These are phyloP conservation scores for Coecobrya sp. DNA, from an alignment of 2,888 invertebrate genomes.

Conservation along the genomic window DNA sequence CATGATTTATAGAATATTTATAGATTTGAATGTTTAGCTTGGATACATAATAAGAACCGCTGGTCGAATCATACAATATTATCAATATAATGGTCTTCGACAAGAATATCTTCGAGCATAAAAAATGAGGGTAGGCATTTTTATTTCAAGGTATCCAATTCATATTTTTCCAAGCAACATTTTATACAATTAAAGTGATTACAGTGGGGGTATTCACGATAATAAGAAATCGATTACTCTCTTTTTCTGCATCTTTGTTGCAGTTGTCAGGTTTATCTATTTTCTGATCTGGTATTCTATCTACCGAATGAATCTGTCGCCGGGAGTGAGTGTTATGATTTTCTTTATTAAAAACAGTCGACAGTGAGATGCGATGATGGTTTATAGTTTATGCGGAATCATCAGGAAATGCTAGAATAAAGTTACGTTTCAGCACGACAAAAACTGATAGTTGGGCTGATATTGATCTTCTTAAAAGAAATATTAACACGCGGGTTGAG, in stretches of 20 bases:
- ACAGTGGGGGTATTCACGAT: conserved; percentile 30
- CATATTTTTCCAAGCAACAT: background rate
- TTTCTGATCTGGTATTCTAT: background rate
- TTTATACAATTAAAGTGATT: conserved; percentile 63
- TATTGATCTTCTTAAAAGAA: conserved; percentile 9
- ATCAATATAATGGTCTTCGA: no score
- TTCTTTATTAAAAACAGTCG: conserved; percentile 25
- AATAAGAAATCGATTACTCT: conserved; percentile 29
- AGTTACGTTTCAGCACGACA: conserved; percentile 70
- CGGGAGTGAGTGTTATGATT: conserved; percentile 69
- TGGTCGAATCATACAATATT: no score
- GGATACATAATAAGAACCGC: no score
- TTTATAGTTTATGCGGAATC: background rate
- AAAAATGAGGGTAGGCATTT: no score
- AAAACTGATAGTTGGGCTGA: conserved; percentile 65
- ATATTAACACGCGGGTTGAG: background rate
- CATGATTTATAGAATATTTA: no score
- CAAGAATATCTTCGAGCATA: no score
- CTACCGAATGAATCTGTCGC: conserved; percentile 56
- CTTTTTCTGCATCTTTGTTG: background rate
- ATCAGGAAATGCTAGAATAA: conserved; percentile 41
- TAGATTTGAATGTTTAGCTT: no score
- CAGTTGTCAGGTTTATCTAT: conserved; percentile 2
- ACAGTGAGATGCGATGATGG: conserved; percentile 4
- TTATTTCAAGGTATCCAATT: background rate